Base-by-base conservation (phyloP, 30 jellyfish, hydroid and myxozoan species). In the Aurelia aurita region DNA sequence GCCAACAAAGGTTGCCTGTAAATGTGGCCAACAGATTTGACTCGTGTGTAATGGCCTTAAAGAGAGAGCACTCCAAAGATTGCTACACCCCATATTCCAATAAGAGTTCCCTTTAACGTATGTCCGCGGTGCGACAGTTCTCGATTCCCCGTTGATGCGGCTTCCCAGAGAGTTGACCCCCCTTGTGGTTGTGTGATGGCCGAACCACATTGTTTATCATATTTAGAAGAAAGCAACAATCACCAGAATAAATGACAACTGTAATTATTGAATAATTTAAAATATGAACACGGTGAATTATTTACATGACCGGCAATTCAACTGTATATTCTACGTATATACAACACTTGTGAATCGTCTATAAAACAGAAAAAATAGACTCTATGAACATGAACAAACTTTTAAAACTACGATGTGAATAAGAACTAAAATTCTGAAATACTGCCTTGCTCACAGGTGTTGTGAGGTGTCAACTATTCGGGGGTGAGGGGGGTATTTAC, bases 271-370 rank as follows among this genome's bases (percentile, higher is more conserved):
- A 32, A 61, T 27, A 45, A 64, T 28, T 25, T 58, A 58, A 27
- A 43, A 19, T 59, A 79, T 44, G 54, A 60, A 47, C 82, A 32
- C 44, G 79, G 46, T 14, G 19, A 27, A 57, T 34, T 67, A 64
- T 82, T 71, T 64, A 82, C 79, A 69, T 4, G 51, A 39, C 51
- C 34, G 22, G 73, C 43, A 14, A 21, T 23, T 29, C 92, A 67
- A 58, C 86, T 82, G 85, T 32, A 34, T 63, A 63, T 53, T 53
- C 91, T 68, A 65, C 64, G 62, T 78, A 64, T 64, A 47, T 45
- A 78, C 79, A 64, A 78, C 57, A 27, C 19, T 28, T 15, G 25
- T 12, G 63, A 74, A 34, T 59, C 27, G 22, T 55, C 69, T 19
- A 58, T 23, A 58, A 19, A 19, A 19, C 29, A 58, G 15, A 58